Conservation (phyloP, 2,888 invertebrate genomes). For the Lithophane socia region DNA sequence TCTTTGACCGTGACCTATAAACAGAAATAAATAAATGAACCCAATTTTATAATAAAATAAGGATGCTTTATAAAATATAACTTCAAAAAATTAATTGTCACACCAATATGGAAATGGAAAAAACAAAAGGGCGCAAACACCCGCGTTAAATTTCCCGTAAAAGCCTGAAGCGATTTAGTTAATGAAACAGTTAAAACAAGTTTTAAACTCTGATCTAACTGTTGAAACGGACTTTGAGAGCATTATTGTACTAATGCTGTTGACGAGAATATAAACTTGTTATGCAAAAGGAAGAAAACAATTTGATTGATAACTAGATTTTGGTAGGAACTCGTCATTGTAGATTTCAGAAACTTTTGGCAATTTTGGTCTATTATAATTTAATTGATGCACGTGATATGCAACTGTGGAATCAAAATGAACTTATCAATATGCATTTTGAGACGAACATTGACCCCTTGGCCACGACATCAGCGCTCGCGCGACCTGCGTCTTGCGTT, state of each 20-base stretch:
- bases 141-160: constrained; percentile 25
- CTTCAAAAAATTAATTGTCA: not conserved
- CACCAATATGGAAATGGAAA: not conserved
- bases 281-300: constrained; percentile 11
- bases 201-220: constrained; percentile 36
- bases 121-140: constrained; percentile 13
- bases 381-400: too few species aligned
- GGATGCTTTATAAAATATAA: not conserved
- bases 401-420: not conserved
- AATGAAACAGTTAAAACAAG: constrained; percentile 37
- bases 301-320: not conserved
- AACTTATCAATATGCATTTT: not conserved
- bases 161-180: constrained; percentile 26
- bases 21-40: not conserved
- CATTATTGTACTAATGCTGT: constrained; percentile 41
- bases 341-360: not conserved
- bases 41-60: not conserved
- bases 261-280: too few species aligned
- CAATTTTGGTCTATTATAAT: too few species aligned
- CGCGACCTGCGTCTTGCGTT: too few species aligned
- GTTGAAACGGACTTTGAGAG: constrained; percentile 36
- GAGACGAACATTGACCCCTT: not conserved
- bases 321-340: not conserved
- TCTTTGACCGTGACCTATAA: not conserved
- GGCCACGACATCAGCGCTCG: too few species aligned